Percentiles rank a stretch among this genome's conserved stretches.
Conservation (phyloP, 1,140 invertebrate genomes). For the Sitodiplosis mosellana region DNA sequence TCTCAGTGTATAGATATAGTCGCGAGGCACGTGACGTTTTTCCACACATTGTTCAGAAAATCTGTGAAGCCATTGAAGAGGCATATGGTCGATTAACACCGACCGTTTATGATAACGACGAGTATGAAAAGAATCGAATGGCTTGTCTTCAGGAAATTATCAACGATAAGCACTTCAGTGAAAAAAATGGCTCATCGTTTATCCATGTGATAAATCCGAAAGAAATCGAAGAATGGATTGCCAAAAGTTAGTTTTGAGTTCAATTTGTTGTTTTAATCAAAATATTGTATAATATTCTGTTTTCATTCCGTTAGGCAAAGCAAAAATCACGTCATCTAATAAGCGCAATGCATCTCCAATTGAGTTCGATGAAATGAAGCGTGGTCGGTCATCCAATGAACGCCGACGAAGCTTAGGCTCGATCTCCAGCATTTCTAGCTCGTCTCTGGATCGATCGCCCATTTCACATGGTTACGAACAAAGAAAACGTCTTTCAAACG, state of each 20-base stretch:
- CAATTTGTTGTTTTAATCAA: no score
- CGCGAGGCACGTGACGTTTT: conserved; percentile 7
- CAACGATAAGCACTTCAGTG: conserved; percentile 24
- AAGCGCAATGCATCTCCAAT: no score
- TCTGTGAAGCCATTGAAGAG: conserved; percentile 13
- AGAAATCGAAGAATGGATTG: neutral
- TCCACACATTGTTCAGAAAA: conserved; percentile 5
- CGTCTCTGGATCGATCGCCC: neutral
- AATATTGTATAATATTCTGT: no score
- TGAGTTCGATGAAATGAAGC: no score
- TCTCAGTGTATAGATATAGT: conserved; percentile 7
- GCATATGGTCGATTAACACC: conserved; percentile 10
- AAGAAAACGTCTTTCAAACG: conserved; percentile 7
- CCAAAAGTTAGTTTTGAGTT: no score
- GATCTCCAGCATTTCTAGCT: conserved; percentile 20
- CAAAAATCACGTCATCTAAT: no score
- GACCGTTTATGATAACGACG: conserved; percentile 6
- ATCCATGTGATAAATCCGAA: conserved; percentile 8
- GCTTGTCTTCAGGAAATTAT: conserved; percentile 26
- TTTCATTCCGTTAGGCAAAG: no score
- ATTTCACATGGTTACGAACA: neutral
- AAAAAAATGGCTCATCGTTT: conserved; percentile 20
- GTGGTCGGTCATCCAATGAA: no score
- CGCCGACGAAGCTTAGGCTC: conserved; percentile 14
- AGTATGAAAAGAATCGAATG: conserved; percentile 12